Base-by-base conservation (phyloP, 2,113 vertebrate genomes). In the Empidonax alnorum region DNA sequence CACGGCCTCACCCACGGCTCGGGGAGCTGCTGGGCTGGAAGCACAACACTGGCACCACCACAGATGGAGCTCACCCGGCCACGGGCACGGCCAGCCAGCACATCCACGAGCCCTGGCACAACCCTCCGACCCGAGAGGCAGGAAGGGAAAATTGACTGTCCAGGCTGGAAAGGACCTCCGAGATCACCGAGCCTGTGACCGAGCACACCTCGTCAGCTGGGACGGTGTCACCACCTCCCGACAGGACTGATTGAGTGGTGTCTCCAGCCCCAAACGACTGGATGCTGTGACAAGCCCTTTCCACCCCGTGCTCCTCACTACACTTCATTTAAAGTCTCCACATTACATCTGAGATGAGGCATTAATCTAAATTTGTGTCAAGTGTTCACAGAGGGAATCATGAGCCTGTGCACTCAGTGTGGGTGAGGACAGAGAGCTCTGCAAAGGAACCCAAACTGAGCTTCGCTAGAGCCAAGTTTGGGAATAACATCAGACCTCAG, bases 121-220 rank as follows among this genome's bases (percentile, higher is more conserved):
- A 5, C 58, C 46, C 78, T 63, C 77, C 73, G 10, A 8, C 8
- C 11, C 1, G 0, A 61, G 72, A 0, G 49, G 39, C 0, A 8
- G 44, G 39, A 44, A 77, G 68, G 67, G 33, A 21, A 46, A 14
- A 15, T 24, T 10, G 1, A 52, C 22, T 9, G 2, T 1, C 15
- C 0, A 1, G 33, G 77, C 6, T 30, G 53, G 37, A 17, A 61
- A 39, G 20, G 7, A 30, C 8, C 62, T 21, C 46, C 6, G 4
- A 1, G 63, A 19, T 14, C 69, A 21, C 2, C 0, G 20, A 61
- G 78, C 20, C 39, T 9, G 53, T 1, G 24, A 41, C 61, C 31
- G 39, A 3, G 8, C 47, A 31, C 47, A 68, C 41, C 55, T 4
- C 12, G 28, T 6, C 62, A 46, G 3, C 0, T 16, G n/a, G 39